Evolutionary conservation across 2,113 vertebrate genomes (phyloP), one percentile per base, ranked within the genome.

Genomic region (Vulpes ferrilata): DNA sequence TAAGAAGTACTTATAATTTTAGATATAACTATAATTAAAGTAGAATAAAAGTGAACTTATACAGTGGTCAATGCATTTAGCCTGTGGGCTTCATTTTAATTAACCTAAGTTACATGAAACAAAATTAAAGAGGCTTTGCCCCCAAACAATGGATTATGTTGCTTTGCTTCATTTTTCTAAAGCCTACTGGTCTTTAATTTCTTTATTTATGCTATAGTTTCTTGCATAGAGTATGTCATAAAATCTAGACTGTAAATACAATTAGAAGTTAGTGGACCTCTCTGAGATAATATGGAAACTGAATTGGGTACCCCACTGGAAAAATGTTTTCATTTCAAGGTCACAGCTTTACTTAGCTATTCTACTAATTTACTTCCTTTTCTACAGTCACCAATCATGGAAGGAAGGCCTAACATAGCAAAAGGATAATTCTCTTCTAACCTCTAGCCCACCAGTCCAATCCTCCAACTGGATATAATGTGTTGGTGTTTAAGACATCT

Each of bases 111-210:
- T 88, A 43, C 8, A 60, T 69, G 7, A 9, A 69, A 76, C 73
- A 74, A 74, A 73, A 65, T 60, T 35, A 80, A 93, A 81, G 43
- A 8, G 20, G 6, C 3, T 91, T 92, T 92, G 27, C 25, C 67
- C 30, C 67, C 22, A 92, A 89, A 23, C 82, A 22, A 3, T 62
- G 23, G 38, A 10, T 81, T 67, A 91, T 32, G 19, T 51, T 57
- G 20, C 19, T 85, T 95, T 65, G n/a, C 38, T 93, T 95, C 7
- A n/a, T 88, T 84, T 96, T 90, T n/a, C 65, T 87, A 90, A 69
- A 93, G 5, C 17, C 38, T 30, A 32, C 57, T 95, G 53, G 27
- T 38, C 53, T 76, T 76, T 69, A 81, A 65, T 23, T 3, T 86
- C 30, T 59, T 84, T 59, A 62, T 81, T 88, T 79, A 64, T 74